Conservation (phyloP, 2,113 vertebrate genomes). For the Talpa occidentalis region DNA sequence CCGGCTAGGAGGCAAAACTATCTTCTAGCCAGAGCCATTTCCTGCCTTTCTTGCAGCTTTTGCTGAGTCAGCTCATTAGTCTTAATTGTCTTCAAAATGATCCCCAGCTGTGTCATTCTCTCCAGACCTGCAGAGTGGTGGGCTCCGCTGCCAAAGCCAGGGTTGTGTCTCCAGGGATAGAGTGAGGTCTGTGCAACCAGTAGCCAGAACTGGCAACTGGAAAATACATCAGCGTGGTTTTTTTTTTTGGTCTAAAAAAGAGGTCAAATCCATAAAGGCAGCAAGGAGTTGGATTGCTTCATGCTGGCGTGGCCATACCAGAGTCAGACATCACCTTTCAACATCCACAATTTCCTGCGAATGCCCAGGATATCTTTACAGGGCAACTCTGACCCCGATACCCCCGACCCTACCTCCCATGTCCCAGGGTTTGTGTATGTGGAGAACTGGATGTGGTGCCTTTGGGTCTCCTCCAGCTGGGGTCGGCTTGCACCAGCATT, state of each 20-base stretch:
- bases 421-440: background rate
- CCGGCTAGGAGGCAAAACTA: background rate
- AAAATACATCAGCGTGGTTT: constrained; percentile 33
- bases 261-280: constrained; percentile 49
- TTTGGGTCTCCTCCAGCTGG: background rate
- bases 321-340: background rate
- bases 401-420: background rate
- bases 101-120: constrained; percentile 76
- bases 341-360: background rate
- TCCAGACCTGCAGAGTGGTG: constrained; percentile 38
- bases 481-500: background rate
- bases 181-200: background rate
- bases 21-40: constrained; percentile 47
- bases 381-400: background rate
- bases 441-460: background rate
- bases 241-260: constrained; percentile 56
- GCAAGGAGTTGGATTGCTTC: background rate
- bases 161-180: constrained; percentile 2
- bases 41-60: constrained; percentile 44
- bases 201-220: constrained; percentile 49
- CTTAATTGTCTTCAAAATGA: constrained; percentile 77
- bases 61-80: constrained; percentile 78
- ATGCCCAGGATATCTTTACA: background rate
- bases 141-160: constrained; percentile 59
- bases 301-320: background rate